Evolutionary conservation across 2,888 invertebrate genomes (phyloP).

Genomic region (Troilus luridus): DNA sequence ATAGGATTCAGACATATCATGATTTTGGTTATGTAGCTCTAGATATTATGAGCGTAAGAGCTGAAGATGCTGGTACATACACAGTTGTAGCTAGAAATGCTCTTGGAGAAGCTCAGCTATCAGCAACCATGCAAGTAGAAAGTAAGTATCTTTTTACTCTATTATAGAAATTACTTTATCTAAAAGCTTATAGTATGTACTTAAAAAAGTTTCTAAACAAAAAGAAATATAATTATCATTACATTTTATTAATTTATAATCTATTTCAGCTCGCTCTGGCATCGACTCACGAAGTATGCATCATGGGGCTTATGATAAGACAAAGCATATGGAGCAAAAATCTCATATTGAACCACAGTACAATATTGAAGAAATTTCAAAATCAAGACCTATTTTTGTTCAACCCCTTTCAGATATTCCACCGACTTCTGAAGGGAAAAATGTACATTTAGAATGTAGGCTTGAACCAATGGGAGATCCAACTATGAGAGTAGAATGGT

Average conservation of each 20-base stretch:
- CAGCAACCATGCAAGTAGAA: slow-evolving; percentile 89
- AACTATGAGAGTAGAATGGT: slow-evolving; percentile 96
- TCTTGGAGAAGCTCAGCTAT: slow-evolving; percentile 88
- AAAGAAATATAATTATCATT: background rate
- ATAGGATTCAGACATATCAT: slow-evolving; percentile 93
- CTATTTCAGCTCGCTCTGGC: slow-evolving; percentile 82
- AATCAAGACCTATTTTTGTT: slow-evolving; percentile 94
- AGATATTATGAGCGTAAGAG: slow-evolving; percentile 92
- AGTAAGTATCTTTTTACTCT: slow-evolving; percentile 75
- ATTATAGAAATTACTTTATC: background rate
- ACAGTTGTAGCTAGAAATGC: slow-evolving; percentile 93
- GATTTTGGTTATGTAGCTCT: slow-evolving; percentile 98
- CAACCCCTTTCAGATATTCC: slow-evolving; percentile 90
- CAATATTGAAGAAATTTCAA: slow-evolving; percentile 91
- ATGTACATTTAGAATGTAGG: slow-evolving; percentile 91
- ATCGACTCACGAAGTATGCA: slow-evolving; percentile 94
- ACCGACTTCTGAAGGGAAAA: slow-evolving; percentile 88
- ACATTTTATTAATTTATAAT: background rate
- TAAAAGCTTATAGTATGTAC: background rate
- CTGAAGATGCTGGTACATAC: slow-evolving; percentile 94
- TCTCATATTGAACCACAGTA: slow-evolving; percentile 91
- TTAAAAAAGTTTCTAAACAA: background rate
- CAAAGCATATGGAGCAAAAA: slow-evolving; percentile 86
- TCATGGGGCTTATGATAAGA: slow-evolving; percentile 87
- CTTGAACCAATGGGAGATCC: slow-evolving; percentile 97